Percentiles rank a stretch among this genome's conserved stretches.
These are phyloP conservation scores for Acipenser oxyrinchus DNA, from an alignment of 2,797 vertebrate genomes.

Conservation along the genomic window DNA sequence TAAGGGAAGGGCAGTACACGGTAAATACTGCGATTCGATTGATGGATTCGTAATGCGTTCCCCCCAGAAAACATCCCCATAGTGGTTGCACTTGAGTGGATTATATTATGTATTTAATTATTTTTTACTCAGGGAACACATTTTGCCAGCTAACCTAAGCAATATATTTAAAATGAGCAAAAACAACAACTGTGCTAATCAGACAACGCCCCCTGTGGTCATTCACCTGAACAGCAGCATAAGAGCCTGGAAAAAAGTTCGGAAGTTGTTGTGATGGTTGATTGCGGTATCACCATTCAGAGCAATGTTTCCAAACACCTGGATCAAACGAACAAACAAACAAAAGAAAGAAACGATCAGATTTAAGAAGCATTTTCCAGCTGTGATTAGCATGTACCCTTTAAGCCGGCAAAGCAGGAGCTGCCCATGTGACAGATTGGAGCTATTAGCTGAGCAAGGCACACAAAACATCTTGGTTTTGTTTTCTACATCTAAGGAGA, in stretches of 20 bases:
- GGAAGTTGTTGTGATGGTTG: conserved; percentile 91
- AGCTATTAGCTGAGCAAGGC: conserved; percentile 20
- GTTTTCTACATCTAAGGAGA: neutral
- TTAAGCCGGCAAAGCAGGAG: neutral
- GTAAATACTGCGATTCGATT: too few relatives aligned
- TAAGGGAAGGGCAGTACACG: too few relatives aligned
- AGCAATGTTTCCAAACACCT: conserved; percentile 95
- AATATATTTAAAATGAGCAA: neutral
- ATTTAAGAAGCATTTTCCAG: neutral
- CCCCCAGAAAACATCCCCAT: too few relatives aligned
- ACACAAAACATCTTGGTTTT: conserved; percentile 18
- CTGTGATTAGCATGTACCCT: neutral
- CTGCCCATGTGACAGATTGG: conserved; percentile 7
- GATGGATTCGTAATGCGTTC: too few relatives aligned
- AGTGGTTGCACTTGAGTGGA: too few relatives aligned
- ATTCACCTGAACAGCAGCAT: conserved; percentile 89
- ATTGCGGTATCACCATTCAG: conserved; percentile 77
- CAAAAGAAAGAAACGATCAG: neutral
- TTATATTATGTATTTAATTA: too few relatives aligned
- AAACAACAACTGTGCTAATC: neutral
- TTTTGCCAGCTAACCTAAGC: too few relatives aligned
- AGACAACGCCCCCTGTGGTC: neutral
- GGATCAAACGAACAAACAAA: conserved; percentile 18
- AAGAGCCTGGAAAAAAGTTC: conserved; percentile 87
- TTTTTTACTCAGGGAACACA: too few relatives aligned